Evolutionary conservation across 1,140 invertebrate genomes (phyloP), one percentile per base, ranked within the genome.

Genomic region (Holotrichia oblita): DNA sequence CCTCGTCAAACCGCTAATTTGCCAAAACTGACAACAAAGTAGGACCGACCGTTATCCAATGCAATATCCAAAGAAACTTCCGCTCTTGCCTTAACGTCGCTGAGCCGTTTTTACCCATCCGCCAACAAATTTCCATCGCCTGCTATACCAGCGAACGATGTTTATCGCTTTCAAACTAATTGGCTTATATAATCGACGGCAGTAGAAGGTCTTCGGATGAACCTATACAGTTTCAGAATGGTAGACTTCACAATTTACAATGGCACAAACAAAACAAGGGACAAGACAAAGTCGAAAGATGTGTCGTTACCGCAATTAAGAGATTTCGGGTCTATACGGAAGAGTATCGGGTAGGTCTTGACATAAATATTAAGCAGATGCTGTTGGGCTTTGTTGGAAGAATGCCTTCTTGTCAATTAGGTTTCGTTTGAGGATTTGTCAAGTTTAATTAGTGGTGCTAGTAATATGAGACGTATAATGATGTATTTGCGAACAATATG

Each of bases 1-100:
- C 27, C 27, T 69, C 61, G 61, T 69, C 61, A 69, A 69, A 69
- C 61, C 61, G 61, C 61, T 69, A 69, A 69, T 69, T 69, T 69
- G 61, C 61, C 61, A 69, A 69, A 69, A 69, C 61, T 69, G 61
- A 69, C 61, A 69, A 69, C 61, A 69, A 69, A 69, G 61, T 69
- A 27, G 61, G 61, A 69, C 22, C 61, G 61, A 9, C 61, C 22
- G 61, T 27, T 27, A 27, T 24, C 22, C 61, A 20, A 20, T 14
- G 22, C 12, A 69, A 17, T 69, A 69, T 69, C 20, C 61, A 27
- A 69, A 69, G 61, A 69, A 34, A 69, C 61, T 24, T 69, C 61
- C 61, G 61, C 10, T 69, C 14, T 20, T 22, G 61, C 27, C 61
- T 69, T 69, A 69, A 69, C 22, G 61, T 22, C 61, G 27, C 4